These are phyloP conservation scores for Thereuonema tuberculata DNA, from an alignment of 1,140 invertebrate species.

Conservation along the genomic window DNA sequence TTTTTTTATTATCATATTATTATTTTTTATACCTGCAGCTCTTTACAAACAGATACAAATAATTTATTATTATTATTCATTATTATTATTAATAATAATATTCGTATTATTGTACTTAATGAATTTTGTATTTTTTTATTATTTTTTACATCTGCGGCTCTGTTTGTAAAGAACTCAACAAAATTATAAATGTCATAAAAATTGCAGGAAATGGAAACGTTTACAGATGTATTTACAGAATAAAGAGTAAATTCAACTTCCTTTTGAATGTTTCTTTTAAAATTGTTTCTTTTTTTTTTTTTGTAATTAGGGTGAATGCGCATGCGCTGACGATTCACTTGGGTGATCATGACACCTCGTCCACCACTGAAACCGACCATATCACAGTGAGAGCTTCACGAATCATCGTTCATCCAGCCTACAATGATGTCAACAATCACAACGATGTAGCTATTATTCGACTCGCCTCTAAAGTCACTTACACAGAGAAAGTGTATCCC, in stretches of 20 bases:
- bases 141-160: not conserved
- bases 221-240: not conserved
- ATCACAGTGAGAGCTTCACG: constrained; percentile 24
- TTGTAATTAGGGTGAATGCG: not conserved
- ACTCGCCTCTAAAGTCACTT: constrained; percentile 33
- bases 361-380: not conserved
- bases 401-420: constrained; percentile 35
- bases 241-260: not conserved
- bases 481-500: constrained; percentile 40
- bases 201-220: too few relatives aligned
- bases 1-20: too few relatives aligned
- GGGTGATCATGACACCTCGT: constrained; percentile 1
- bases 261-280: not conserved
- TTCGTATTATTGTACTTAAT: too few relatives aligned
- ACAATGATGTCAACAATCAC: constrained; percentile 24
- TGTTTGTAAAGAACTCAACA: not conserved
- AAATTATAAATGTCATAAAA: too few relatives aligned
- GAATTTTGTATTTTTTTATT: not conserved
- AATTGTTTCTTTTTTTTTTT: not conserved
- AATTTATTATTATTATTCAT: too few relatives aligned
- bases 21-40: too few relatives aligned
- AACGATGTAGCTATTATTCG: constrained; percentile 22
- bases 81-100: too few relatives aligned
- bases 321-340: not conserved
- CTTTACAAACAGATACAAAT: too few relatives aligned